phyloP scores from a whole-genome alignment of 1,140 invertebrate species.

The Conus betulinus region DNA sequence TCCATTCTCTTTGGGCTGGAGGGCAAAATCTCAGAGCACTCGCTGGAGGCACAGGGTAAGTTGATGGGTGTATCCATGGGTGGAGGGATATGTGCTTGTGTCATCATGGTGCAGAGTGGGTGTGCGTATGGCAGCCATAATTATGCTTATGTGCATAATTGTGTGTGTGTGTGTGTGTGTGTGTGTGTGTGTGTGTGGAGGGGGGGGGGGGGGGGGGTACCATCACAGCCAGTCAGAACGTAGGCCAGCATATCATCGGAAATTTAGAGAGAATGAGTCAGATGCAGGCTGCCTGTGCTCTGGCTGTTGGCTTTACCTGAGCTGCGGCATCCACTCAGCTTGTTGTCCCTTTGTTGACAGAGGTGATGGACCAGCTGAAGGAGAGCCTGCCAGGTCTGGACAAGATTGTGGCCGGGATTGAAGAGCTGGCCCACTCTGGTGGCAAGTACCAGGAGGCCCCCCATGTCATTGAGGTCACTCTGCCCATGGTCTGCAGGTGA shows the following conservation, averaged over 20 bases:
- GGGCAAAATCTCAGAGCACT: conserved; percentile 94
- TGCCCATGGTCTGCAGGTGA: conserved; percentile 92
- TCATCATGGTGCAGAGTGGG: background rate
- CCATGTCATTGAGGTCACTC: conserved; percentile 97
- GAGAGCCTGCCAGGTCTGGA: conserved; percentile 96
- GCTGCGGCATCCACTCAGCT: too few species aligned
- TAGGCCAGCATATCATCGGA: too few species aligned
- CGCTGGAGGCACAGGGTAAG: conserved; percentile 92
- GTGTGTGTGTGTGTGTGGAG: background rate
- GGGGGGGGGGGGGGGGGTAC: too few species aligned
- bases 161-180: background rate
- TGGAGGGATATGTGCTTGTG: background rate
- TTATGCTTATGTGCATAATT: too few species aligned
- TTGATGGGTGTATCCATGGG: background rate
- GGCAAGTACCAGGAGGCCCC: conserved; percentile 94
- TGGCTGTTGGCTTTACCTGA: too few species aligned
- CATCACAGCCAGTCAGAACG: too few species aligned
- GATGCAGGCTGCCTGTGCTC: too few species aligned
- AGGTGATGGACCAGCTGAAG: conserved; percentile 97
- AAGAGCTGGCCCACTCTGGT: conserved; percentile 95
- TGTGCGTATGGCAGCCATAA: too few species aligned
- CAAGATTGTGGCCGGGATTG: conserved; percentile 92
- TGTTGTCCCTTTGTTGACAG: conserved; percentile 75
- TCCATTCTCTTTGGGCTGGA: conserved; percentile 84
- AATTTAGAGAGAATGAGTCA: too few species aligned